Conservation (phyloP, 2,888 invertebrate species). For the Geophilus truncorum region DNA sequence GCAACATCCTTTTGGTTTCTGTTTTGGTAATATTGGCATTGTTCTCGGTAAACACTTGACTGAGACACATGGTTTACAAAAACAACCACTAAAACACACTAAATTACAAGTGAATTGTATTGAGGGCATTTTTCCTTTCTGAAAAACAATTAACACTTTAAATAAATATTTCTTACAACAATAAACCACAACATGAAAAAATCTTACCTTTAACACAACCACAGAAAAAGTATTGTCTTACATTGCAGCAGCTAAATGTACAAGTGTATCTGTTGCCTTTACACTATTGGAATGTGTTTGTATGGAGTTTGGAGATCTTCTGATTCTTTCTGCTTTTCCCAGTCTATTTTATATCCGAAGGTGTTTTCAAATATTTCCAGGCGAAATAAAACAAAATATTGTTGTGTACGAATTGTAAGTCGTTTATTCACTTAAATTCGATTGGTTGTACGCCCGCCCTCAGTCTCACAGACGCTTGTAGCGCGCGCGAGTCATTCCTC, state of each 20-base stretch:
- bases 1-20: not conserved
- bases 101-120: not conserved
- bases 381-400: not conserved
- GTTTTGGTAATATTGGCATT: not conserved
- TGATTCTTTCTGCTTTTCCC: not conserved
- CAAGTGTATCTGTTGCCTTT: not conserved
- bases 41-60: slow-evolving; percentile 17
- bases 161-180: not conserved
- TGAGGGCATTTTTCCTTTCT: not conserved
- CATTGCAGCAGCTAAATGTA: not conserved
- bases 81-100: not conserved
- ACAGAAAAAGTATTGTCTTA: not conserved
- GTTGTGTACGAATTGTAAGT: not conserved
- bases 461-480: no score
- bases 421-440: not conserved
- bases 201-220: not conserved
- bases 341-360: not conserved
- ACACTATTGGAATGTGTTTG: not conserved
- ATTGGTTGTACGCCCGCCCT: not conserved
- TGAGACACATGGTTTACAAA: not conserved
- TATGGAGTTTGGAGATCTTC: not conserved
- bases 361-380: not conserved
- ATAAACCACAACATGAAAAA: not conserved
- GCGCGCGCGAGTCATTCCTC: not conserved
- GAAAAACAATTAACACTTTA: not conserved